Evolutionary conservation across 2,113 vertebrate genomes (phyloP).

Genomic region (Macquaria australasica): DNA sequence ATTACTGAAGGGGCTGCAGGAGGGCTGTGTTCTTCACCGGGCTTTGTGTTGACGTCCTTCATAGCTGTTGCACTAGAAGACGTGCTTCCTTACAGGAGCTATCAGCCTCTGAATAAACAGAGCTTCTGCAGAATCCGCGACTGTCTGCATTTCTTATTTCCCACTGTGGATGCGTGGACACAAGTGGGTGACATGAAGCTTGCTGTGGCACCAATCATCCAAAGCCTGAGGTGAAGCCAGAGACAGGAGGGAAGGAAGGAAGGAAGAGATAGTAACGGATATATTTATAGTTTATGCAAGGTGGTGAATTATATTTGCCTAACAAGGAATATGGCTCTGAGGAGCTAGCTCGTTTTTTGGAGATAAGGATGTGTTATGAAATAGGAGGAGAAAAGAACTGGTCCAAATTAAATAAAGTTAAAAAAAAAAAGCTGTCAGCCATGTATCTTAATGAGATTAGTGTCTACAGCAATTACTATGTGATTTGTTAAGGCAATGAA

Average conservation of each 20-base stretch:
- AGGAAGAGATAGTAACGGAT: constrained; percentile 32
- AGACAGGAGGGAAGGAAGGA: constrained; percentile 35
- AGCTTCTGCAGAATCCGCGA: constrained; percentile 27
- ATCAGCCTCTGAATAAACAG: constrained; percentile 30
- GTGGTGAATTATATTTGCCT: constrained; percentile 57
- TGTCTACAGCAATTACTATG: constrained; percentile 43
- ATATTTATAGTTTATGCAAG: constrained; percentile 65
- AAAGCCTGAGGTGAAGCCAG: constrained; percentile 58
- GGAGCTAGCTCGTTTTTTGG: constrained; percentile 32
- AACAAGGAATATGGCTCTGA: constrained; percentile 55
- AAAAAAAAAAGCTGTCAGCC: constrained; percentile 22
- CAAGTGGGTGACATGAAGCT: constrained; percentile 49
- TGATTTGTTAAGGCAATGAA: constrained; percentile 34
- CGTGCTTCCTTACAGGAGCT: constrained; percentile 13
- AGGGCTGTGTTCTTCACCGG: constrained; percentile 55
- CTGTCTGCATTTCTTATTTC: constrained; percentile 47
- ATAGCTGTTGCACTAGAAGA: constrained; percentile 44
- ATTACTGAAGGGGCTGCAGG: constrained; percentile 73
- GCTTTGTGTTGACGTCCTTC: constrained; percentile 60
- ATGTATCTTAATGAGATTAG: constrained; percentile 53
- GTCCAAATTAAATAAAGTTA: constrained; percentile 40
- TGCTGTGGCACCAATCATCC: constrained; percentile 60
- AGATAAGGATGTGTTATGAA: constrained; percentile 48
- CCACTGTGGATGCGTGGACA: constrained; percentile 43
- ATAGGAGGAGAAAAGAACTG: constrained; percentile 25